Evolutionary conservation across 2,113 vertebrate genomes (phyloP), one percentile per base, ranked within the genome.

Genomic region (Acinonyx jubatus): DNA sequence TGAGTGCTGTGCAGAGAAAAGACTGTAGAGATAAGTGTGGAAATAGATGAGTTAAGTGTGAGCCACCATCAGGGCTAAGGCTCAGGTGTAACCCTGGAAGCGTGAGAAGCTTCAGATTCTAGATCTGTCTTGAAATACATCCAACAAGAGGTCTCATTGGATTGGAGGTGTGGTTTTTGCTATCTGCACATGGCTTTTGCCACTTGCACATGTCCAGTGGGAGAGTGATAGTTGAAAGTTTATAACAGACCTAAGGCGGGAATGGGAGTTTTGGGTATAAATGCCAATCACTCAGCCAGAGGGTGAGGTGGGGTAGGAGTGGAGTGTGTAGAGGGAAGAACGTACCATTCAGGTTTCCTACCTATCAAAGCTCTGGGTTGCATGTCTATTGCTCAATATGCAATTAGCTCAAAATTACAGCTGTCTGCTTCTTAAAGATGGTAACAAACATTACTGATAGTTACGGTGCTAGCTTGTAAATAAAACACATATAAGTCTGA

Each of bases 351-450:
- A n/a, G 11, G 18, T 52, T 38, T 71, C 61, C 66, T 38, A 25
- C n/a, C 13, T 73, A 91, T 48, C n/a, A 48, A 94, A 89, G 31
- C 11, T 63, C 18, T 69, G 27, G 13, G 13, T 21, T 63, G 29
- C n/a, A 25, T 66, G 68, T 15, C 15, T 38, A 79, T 12, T 10
- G 3, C 1, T 63, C 65, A 63, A 48, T n/a, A 38, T 18, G 36
- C 23, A 71, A 4, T 71, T 45, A 36, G 4, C 52, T 61, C 36
- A 50, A 83, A 91, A 52, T 71, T 52, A 33, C 10, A 52, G 7
- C 31, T 81, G n/a, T 36, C 71, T 45, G 15, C 13, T 92, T 88
- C 45, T 48, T 21, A 85, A 97, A 92, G 61, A 68, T 18, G 21
- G 25, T 57, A 84, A 29, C 11, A 6, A 29, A 65, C 11, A 55